Evolutionary conservation across 2,113 vertebrate species (phyloP).

Genomic region (Pygoscelis adeliae): DNA sequence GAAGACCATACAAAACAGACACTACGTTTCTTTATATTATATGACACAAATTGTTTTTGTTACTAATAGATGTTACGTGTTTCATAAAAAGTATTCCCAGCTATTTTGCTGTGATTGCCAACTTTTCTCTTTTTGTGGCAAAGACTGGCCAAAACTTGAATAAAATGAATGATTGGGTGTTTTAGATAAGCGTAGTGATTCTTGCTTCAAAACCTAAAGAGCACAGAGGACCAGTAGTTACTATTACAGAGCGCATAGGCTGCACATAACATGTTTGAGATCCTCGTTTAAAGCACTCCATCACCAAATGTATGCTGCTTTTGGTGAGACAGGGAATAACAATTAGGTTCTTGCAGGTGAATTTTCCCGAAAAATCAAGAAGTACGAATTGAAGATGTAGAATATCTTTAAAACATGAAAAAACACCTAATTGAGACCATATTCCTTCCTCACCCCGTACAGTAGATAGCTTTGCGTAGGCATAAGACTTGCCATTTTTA

Average conservation of each 20-base stretch:
- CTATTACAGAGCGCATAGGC: accelerated
- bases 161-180: background rate
- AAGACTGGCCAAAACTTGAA: background rate
- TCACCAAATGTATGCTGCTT: background rate
- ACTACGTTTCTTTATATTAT: background rate
- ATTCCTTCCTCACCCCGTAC: background rate
- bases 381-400: background rate
- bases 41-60: background rate
- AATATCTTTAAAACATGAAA: background rate
- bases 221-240: too few relatives aligned
- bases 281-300: accelerated
- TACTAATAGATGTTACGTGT: background rate
- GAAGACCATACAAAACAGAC: background rate
- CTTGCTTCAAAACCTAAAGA: background rate
- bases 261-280: accelerated
- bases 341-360: background rate
- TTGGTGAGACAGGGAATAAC: background rate
- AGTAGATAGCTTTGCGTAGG: background rate
- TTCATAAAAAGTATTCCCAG: background rate
- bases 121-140: background rate
- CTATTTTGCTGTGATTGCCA: background rate
- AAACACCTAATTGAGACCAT: accelerated
- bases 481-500: slow-evolving; percentile 52
- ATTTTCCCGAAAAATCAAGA: too few relatives aligned
- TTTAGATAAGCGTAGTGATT: background rate